Percentiles rank a stretch among this genome's conserved stretches.
Conservation (phyloP, 1,140 invertebrate species). For the Drosophila orosa region DNA sequence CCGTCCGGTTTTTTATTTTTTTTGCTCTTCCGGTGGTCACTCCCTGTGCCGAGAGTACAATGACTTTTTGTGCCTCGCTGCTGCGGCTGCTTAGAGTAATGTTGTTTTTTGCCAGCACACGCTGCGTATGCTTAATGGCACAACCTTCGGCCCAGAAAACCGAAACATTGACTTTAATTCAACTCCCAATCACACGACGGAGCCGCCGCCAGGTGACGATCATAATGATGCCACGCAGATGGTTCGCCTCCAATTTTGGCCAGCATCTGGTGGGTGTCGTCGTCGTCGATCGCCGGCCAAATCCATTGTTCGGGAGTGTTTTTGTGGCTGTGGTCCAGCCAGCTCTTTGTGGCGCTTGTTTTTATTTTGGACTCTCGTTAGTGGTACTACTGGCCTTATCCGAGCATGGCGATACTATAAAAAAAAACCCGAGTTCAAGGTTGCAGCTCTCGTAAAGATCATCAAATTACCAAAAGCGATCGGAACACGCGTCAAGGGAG, state of each 20-base stretch:
- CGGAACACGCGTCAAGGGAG: constrained; percentile 13
- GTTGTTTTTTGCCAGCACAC: constrained; percentile 37
- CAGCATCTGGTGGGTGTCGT: constrained; percentile 63
- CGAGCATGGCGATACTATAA: constrained; percentile 36
- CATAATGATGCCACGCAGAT: constrained; percentile 62
- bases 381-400: constrained; percentile 68
- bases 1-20: constrained; percentile 14
- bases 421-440: constrained; percentile 65
- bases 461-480: constrained; percentile 41
- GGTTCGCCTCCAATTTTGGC: constrained; percentile 53
- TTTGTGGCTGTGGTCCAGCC: constrained; percentile 20
- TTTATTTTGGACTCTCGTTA: constrained; percentile 68
- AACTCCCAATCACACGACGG: constrained; percentile 26
- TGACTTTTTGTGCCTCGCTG: constrained; percentile 53
- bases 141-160: constrained; percentile 61
- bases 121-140: constrained; percentile 45
- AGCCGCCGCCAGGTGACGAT: constrained; percentile 44
- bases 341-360: constrained; percentile 31
- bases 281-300: constrained; percentile 40
- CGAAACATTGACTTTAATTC: constrained; percentile 46
- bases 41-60: constrained; percentile 46
- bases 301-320: constrained; percentile 54
- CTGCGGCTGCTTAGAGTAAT: constrained; percentile 5
- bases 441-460: constrained; percentile 25
- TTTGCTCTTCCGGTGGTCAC: constrained; percentile 52